Evolutionary conservation across 2,113 vertebrate genomes (phyloP).

Genomic region (Burhinus oedicnemus): DNA sequence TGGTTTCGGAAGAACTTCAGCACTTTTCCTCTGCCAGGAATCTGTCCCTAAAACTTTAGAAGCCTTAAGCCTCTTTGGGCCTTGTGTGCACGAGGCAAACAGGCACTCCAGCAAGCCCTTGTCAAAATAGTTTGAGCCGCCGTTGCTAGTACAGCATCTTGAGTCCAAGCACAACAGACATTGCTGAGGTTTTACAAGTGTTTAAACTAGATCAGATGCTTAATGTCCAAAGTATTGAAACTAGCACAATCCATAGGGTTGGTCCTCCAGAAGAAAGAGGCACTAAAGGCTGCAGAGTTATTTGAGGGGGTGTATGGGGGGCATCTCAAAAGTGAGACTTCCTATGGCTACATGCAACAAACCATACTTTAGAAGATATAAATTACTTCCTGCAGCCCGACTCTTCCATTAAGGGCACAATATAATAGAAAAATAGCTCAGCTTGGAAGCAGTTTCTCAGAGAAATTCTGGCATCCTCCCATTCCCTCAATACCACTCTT

Average conservation of each 20-base stretch:
- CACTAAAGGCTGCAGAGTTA: neutral
- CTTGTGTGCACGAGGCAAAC: neutral
- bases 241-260: neutral
- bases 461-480: neutral
- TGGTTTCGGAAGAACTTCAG: neutral
- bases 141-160: neutral
- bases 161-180: neutral
- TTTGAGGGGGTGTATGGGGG: neutral
- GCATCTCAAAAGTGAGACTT: neutral
- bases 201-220: neutral
- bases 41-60: conserved; percentile 7
- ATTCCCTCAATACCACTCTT: neutral
- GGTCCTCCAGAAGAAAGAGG: neutral
- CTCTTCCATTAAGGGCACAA: neutral
- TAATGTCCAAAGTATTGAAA: neutral
- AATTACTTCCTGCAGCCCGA: neutral
- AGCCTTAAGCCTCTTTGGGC: conserved; percentile 43
- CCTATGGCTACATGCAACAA: neutral
- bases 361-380: accelerated
- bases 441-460: neutral
- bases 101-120: conserved; percentile 12
- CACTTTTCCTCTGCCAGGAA: neutral
- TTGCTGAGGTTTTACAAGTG: neutral
- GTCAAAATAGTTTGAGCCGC: neutral
- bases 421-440: neutral